These are phyloP conservation scores for Bothrops jararaca DNA, from an alignment of 2,113 vertebrate species.

Conservation along the genomic window DNA sequence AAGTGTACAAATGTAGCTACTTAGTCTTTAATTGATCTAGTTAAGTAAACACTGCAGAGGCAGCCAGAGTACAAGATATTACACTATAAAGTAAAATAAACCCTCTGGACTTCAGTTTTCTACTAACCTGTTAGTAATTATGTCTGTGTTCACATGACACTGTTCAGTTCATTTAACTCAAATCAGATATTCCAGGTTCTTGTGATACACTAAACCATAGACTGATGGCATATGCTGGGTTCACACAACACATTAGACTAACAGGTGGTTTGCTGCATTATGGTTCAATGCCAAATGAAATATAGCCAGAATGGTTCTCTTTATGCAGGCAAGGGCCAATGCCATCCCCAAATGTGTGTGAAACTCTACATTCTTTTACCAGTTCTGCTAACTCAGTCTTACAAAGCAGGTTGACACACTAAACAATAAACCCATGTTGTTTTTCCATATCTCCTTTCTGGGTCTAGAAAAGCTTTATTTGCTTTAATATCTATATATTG, in stretches of 20 bases:
- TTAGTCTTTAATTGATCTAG: background rate
- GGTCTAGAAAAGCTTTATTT: background rate
- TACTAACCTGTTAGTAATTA: background rate
- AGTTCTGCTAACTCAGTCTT: background rate
- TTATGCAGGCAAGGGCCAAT: background rate
- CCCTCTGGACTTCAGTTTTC: background rate
- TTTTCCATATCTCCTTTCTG: background rate
- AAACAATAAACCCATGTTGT: background rate
- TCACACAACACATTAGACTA: background rate
- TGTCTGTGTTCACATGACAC: background rate
- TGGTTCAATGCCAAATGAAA: background rate
- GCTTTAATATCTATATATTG: background rate
- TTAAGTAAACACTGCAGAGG: background rate
- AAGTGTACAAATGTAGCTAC: background rate
- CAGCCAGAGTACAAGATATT: background rate
- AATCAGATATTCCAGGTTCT: background rate
- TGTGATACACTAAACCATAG: background rate
- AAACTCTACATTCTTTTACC: background rate
- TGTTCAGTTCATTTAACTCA: background rate
- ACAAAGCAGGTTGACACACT: background rate
- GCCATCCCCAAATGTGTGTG: background rate
- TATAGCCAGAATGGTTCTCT: background rate
- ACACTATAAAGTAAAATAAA: background rate
- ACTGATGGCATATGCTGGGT: background rate
- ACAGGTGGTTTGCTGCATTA: background rate